Evolutionary conservation across 2,888 invertebrate genomes (phyloP).

Genomic region (Macaria notata): DNA sequence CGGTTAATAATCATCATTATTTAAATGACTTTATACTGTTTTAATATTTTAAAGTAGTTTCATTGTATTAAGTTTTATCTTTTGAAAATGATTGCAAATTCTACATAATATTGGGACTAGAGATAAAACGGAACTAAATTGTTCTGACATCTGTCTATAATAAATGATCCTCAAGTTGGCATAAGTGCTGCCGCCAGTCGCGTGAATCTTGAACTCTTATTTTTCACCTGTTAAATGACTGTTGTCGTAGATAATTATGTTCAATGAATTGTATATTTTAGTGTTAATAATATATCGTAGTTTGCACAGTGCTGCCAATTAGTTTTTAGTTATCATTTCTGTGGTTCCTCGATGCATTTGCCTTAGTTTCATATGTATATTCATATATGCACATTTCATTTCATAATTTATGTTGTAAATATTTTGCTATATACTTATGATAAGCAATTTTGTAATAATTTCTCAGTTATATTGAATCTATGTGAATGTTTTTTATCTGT

Average conservation of each 20-base stretch:
- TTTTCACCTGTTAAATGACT: neutral
- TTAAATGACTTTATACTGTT: too few species aligned
- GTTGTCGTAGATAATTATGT: neutral
- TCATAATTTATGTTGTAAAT: conserved; percentile 28
- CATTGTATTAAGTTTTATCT: too few species aligned
- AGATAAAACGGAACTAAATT: too few species aligned
- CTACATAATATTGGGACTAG: too few species aligned
- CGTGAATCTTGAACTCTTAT: too few species aligned
- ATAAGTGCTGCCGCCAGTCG: too few species aligned
- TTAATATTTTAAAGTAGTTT: too few species aligned
- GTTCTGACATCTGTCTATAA: too few species aligned
- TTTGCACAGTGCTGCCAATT: conserved; percentile 28
- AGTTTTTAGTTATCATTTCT: conserved; percentile 42
- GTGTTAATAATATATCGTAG: conserved; percentile 1
- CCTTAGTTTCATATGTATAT: conserved; percentile 45
- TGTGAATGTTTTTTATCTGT: conserved; percentile 23
- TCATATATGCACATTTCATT: conserved; percentile 33
- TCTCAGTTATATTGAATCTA: conserved; percentile 34
- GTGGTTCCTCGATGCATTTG: conserved; percentile 77
- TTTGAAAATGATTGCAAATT: too few species aligned
- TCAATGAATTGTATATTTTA: conserved; percentile 5
- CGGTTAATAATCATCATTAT: too few species aligned
- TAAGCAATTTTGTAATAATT: conserved; percentile 30
- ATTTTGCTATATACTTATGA: conserved; percentile 25
- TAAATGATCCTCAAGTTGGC: too few species aligned